Conservation (phyloP, 37 sponge, comb jelly and placozoan species). For the Aplysina aerophoba region DNA sequence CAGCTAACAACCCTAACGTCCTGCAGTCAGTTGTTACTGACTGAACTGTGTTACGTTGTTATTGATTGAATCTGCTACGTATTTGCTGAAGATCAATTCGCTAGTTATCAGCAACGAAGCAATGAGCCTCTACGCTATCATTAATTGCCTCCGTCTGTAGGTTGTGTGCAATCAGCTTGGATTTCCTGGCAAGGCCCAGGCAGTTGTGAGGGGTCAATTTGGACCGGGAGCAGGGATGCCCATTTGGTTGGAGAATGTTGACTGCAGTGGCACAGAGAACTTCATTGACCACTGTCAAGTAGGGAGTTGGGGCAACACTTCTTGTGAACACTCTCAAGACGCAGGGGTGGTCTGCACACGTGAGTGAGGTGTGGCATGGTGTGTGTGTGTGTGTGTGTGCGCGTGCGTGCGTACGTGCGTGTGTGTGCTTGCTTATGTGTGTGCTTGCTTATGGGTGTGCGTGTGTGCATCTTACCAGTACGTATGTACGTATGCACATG, state of each 20-base stretch:
- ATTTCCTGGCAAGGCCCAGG: conserved; percentile 36
- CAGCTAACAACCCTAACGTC: no score
- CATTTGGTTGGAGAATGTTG: conserved; percentile 47
- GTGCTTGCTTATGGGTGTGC: background rate
- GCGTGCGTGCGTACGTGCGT: background rate
- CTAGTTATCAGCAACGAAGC: no score
- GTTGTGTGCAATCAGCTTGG: conserved; percentile 66
- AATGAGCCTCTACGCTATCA: no score
- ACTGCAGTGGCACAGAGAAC: conserved; percentile 40
- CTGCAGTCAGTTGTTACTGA: no score
- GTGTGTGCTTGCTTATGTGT: background rate
- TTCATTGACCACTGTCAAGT: conserved; percentile 24
- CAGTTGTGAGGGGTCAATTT: conserved; percentile 28
- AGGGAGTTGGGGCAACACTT: conserved; percentile 13
- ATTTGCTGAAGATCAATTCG: no score
- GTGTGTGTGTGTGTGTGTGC: conserved; percentile 11
- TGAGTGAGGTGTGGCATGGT: conserved; percentile 27
- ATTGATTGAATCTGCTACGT: no score
- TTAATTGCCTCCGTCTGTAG: background rate
- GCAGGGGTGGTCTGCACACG: conserved; percentile 52
- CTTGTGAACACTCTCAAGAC: conserved; percentile 46
- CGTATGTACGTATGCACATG: conserved; percentile 1
- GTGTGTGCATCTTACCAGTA: background rate
- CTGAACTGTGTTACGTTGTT: no score
- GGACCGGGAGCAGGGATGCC: conserved; percentile 30